Evolutionary conservation across 2,888 invertebrate species (phyloP), one percentile per base, ranked within the genome.

Genomic region (Chydorus sphaericus): DNA sequence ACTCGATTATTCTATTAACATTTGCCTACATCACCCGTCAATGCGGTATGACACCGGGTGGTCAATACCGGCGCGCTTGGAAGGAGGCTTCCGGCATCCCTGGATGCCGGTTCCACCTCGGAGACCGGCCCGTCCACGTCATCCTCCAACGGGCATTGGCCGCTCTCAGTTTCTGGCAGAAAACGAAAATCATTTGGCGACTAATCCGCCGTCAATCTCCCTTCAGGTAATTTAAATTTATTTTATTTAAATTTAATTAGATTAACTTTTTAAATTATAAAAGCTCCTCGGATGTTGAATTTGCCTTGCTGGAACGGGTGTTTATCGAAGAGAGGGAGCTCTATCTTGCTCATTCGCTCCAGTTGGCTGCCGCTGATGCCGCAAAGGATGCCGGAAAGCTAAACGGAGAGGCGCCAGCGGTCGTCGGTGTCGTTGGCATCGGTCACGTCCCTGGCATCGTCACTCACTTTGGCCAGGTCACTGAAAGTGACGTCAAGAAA

Each of bases 381-480:
- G 52, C 38, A 23, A 23, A 37, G 11, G 37, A 53, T 8, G 30
- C 30, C 61, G 16, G 14, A 4, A 23, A 52, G 23, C 6, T 20
- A 20, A 33, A 39, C 6, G n/a, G n/a, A n/a, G 49, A 37, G 14
- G 68, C 69, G 1, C 58, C 67, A 5, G 68, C 84, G 61, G 83
- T 96, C 33, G 97, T 98, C 3, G 96, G 91, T 31, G 88, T 98
- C n/a, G 96, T 98, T 20, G 97, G 97, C 10, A 90, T 97, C 60
- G 97, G 97, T 0, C 98, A 98, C 70, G 83, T 86, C 23, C 79
- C 84, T 37, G 97, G 97, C 54, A 97, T 97, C 62, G 78, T 80
- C 4, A 76, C 80, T 54, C 78, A 83, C 68, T 93, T 91, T 90
- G 82, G 83, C 30, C 80, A 80, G 66, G 82, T 87, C 7, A 73